Conservation (phyloP, 2,113 vertebrate genomes). For the Seriola aureovittata region DNA sequence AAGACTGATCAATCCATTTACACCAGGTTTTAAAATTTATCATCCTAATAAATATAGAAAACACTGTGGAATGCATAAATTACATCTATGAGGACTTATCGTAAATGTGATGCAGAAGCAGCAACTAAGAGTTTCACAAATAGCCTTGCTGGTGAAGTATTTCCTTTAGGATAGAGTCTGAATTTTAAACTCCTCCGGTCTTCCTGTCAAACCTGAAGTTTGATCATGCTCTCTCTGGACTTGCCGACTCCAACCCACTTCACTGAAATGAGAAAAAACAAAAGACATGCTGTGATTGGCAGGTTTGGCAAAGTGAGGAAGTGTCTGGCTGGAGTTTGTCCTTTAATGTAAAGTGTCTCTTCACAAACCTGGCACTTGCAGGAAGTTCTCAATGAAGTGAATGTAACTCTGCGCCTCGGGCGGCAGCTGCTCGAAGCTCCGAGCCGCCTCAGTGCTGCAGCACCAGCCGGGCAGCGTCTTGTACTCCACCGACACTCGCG, state of each 20-base stretch:
- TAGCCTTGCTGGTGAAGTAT: slow-evolving; percentile 68
- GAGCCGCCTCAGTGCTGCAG: slow-evolving; percentile 82
- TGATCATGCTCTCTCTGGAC: slow-evolving; percentile 86
- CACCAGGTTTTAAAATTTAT: slow-evolving; percentile 48
- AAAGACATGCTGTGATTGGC: slow-evolving; percentile 12
- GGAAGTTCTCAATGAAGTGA: slow-evolving; percentile 84
- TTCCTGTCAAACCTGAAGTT: slow-evolving; percentile 57
- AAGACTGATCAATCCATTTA: slow-evolving; percentile 1
- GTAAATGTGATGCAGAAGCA: slow-evolving; percentile 53
- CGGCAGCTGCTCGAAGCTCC: slow-evolving; percentile 83
- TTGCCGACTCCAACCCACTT: slow-evolving; percentile 89
- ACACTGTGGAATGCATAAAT: slow-evolving; percentile 68
- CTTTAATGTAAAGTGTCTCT: slow-evolving; percentile 25
- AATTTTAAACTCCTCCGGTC: slow-evolving; percentile 47
- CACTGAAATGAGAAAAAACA: slow-evolving; percentile 74
- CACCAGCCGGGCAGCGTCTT: slow-evolving; percentile 85
- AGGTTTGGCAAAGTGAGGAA: slow-evolving; percentile 20
- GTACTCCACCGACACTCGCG: slow-evolving; percentile 83
- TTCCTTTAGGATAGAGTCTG: slow-evolving; percentile 40
- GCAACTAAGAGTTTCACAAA: slow-evolving; percentile 28
- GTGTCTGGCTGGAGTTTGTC: slow-evolving; percentile 12
- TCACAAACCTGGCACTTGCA: slow-evolving; percentile 85
- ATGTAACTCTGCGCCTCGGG: slow-evolving; percentile 83
- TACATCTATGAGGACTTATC: slow-evolving; percentile 16
- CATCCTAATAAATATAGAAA: slow-evolving; percentile 61